Evolutionary conservation across 2,797 vertebrate species (phyloP).

Genomic region (Cossypha dichroa): DNA sequence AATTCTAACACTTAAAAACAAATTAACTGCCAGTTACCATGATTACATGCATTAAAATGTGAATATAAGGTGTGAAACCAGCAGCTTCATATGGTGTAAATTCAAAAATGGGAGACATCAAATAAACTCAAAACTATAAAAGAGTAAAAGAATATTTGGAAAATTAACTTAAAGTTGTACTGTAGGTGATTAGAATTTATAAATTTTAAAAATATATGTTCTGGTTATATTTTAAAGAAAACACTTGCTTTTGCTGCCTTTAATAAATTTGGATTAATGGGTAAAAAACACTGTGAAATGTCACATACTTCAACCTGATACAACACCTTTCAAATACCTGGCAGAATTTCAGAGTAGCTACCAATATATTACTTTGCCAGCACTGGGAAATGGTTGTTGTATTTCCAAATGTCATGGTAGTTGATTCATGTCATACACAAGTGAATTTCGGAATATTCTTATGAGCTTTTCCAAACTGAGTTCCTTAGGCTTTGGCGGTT

Average conservation of each 20-base stretch:
- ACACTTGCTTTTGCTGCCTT: background rate
- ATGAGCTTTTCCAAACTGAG: background rate
- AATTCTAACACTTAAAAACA: slow-evolving; percentile 32
- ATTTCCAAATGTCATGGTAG: background rate
- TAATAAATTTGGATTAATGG: background rate
- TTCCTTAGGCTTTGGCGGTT: background rate
- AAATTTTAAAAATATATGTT: background rate
- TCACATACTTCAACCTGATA: background rate
- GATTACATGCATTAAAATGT: slow-evolving; percentile 28
- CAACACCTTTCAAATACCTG: background rate
- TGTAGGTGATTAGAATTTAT: slow-evolving; percentile 10
- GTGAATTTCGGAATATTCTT: background rate
- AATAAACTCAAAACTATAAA: slow-evolving; percentile 33
- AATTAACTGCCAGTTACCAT: slow-evolving; percentile 24
- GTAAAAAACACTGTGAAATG: background rate
- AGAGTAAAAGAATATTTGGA: background rate
- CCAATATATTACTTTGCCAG: background rate
- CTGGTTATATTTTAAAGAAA: background rate
- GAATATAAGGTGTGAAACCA: slow-evolving; percentile 35
- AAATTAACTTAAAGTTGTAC: slow-evolving; percentile 26
- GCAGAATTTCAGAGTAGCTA: background rate
- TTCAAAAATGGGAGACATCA: slow-evolving; percentile 27
- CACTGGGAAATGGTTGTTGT: background rate
- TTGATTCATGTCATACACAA: background rate
- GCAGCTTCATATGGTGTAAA: background rate